Base-by-base conservation (phyloP, 2,113 vertebrate species). In the Pollachius pollachius region DNA sequence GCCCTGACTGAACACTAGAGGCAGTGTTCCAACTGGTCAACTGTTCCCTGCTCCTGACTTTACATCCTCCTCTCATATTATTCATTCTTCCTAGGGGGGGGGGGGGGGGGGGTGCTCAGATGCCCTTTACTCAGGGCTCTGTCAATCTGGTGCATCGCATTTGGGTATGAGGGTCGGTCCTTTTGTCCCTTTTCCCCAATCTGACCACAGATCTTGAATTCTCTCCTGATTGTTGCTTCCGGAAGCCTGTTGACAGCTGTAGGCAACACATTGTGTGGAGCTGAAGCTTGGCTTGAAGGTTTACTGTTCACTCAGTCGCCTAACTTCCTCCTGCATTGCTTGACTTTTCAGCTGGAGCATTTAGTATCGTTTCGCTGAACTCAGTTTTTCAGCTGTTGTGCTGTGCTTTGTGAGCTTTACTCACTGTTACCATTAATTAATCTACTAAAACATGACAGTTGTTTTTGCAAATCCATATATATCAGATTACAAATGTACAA, bases 191-290 rank as follows among this genome's bases (percentile, higher is more conserved):
- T 63, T 25, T 71, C 69, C 25, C 69, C 69, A 58, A 68, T 68
- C 52, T 67, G 69, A 3, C 69, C 74, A 76, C 52, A 75, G 6
- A 70, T 70, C 59, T 65, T 62, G 17, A 75, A 75, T 16, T 70
- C 59, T 16, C 59, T 52, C 15, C 62, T 15, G 17, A 75, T 75
- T 15, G 67, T 75, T 4, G 70, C 67, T 60, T 63, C 65, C 4
- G 48, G 48, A 8, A 16, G 9, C 21, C 23, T 67, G 21, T 13
- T 21, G 16, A 52, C 11, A 6, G 19, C 21, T 58, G 54, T 23
- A 58, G 21, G 21, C 23, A 58, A 11, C 66, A 34, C 52, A n/a
- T 56, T 18, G 9, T 34, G 21, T 30, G 16, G 27, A 30, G 23
- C 13, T 34, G 23, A 8, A 5, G 48, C 21, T 67, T 27, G 21